Evolutionary conservation across 1,140 invertebrate species (phyloP), one percentile per base, ranked within the genome.

Genomic region (Sinella curviseta): DNA sequence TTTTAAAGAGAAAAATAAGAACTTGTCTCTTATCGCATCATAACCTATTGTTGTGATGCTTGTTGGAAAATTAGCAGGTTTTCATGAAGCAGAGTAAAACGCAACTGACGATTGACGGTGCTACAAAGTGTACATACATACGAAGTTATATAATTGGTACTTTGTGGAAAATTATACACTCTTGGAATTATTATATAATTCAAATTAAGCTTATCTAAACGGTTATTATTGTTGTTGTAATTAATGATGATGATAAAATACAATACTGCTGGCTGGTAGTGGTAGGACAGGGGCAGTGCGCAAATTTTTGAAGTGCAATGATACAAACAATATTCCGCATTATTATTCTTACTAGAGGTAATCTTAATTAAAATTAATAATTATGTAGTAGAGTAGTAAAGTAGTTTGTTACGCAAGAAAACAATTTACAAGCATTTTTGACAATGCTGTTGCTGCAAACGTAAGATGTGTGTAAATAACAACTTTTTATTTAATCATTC

Each of bases 21-120:
- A n/a, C n/a, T n/a, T n/a, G n/a, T n/a, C n/a, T n/a, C n/a, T n/a
- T n/a, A n/a, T n/a, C n/a, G n/a, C n/a, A n/a, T n/a, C n/a, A n/a
- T n/a, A n/a, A n/a, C n/a, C n/a, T n/a, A n/a, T n/a, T n/a, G n/a
- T n/a, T n/a, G n/a, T n/a, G 39, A 48, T 48, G 20, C 39, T 12
- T 48, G 8, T 12, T 48, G 8, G 57, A 60, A 16, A 16, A 16
- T 60, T n/a, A 60, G 65, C 8, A 70, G 65, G 8, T 70, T n/a
- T 60, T 26, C 57, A 26, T 26, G 57, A 60, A 26, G 57, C 57
- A 60, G 24, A 60, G 65, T 33, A 31, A 70, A 70, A 48, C 39
- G 20, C 20, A 70, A 70, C 65, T 70, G 65, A 70, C 65, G 65
- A 70, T 70, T 70, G 31, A 14, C 65, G 65, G 65, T 70, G 65